Base-by-base conservation (phyloP, 2,888 invertebrate genomes). In the Ypsolopha sequella region DNA sequence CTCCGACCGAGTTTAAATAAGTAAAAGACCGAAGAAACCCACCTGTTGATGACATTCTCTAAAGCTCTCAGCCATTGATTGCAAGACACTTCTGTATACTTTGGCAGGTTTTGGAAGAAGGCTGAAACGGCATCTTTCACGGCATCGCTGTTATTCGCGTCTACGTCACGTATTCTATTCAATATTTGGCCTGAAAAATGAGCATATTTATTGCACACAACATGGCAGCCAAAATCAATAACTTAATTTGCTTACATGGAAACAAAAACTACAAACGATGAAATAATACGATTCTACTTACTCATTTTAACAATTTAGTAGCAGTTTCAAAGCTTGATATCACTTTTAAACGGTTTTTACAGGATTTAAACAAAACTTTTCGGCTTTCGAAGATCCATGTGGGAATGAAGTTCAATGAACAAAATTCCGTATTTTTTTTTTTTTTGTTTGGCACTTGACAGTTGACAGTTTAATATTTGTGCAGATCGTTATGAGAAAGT, bases 41-140 rank as follows among this genome's bases (percentile, higher is more conserved):
- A 84, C 85, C 85, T 78, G 79, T 67, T 73, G 52, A 85, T 64
- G 51, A 80, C 60, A 54, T 60, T 62, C 62, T 73, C 73, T 53
- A 82, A 60, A 8, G 65, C 61, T 35, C 65, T 68, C 41, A 86
- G 58, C 76, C 79, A 82, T 60, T 57, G 60, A 51, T 62, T 66
- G 47, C 66, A 61, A 52, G 73, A 70, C 6, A 55, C 51, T 36
- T 68, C 66, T 24, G 65, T 66, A 49, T 74, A 63, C 56, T 78
- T 81, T 0, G 58, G 41, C 52, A 82, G 57, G 54, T 70, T 76
- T 53, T 71, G 75, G 52, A 84, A 76, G 57, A 79, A 84, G 0
- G 59, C 45, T 44, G 69, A 60, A 4, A 85, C 54, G 2, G 62
- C 67, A 51, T 80, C 79, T 55, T 85, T 85, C 4, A 82, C 71